Conservation (phyloP, 2,113 vertebrate genomes). For the Phalacrocorax carbo region DNA sequence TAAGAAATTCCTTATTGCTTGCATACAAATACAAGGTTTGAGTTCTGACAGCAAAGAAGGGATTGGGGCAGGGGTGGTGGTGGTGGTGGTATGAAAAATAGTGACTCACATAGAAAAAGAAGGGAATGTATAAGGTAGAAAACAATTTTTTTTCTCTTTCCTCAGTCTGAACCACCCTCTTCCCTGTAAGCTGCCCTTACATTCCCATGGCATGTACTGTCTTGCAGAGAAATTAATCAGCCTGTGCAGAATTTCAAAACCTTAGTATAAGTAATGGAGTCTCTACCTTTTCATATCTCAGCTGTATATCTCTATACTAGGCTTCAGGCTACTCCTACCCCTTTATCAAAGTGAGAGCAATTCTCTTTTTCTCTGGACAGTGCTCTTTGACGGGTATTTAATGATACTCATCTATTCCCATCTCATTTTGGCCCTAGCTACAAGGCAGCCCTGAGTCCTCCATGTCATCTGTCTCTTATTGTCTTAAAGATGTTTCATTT, state of each 20-base stretch:
- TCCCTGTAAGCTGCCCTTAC: not conserved
- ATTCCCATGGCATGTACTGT: not conserved
- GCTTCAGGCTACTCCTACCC: not conserved
- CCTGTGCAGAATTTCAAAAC: not conserved
- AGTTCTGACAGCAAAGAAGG: not conserved
- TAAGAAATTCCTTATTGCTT: not conserved
- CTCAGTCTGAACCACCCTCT: not conserved
- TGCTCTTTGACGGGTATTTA: not conserved
- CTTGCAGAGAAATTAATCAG: not conserved
- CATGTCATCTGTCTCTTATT: not conserved
- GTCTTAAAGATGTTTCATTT: not conserved
- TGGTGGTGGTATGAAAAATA: not conserved
- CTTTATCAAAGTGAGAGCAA: not conserved
- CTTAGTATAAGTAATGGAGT: not conserved
- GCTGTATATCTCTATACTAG: not conserved
- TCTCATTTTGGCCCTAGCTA: not conserved
- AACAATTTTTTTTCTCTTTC: not conserved
- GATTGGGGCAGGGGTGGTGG: rapidly evolving
- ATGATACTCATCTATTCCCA: not conserved
- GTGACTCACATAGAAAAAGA: rapidly evolving
- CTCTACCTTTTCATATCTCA: not conserved
- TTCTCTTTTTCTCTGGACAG: not conserved
- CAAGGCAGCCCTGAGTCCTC: not conserved
- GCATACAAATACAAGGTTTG: not conserved
- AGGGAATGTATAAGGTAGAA: not conserved